A percentile compares a stretch with the other conserved stretches of the same genome.
phyloP scores from a whole-genome alignment of 2,888 invertebrate genomes.

The Clunio marinus region DNA sequence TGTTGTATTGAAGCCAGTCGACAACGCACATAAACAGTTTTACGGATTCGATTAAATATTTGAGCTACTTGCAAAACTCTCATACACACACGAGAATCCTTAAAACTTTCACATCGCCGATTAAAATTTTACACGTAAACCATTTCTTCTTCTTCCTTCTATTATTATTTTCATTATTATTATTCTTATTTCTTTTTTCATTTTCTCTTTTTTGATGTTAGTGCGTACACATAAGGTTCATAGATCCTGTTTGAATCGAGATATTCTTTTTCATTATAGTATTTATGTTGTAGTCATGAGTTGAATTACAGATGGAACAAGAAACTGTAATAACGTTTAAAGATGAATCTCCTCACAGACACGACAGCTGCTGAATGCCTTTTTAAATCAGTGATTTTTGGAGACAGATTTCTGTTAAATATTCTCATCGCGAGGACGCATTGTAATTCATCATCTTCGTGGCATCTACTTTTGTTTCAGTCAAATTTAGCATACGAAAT shows the following conservation, averaged over 20 bases:
- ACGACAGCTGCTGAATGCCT: slow-evolving; percentile 4
- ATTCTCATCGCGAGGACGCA: neutral
- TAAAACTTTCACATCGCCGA: too few species aligned
- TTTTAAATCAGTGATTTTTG: neutral
- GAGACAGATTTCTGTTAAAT: neutral
- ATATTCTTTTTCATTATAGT: neutral
- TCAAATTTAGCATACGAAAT: neutral
- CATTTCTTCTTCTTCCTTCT: too few species aligned
- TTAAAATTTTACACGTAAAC: too few species aligned
- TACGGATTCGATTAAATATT: slow-evolving; percentile 8
- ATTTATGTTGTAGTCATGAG: neutral
- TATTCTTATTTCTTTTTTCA: too few species aligned
- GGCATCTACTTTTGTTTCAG: neutral
- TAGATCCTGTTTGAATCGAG: slow-evolving; percentile 20
- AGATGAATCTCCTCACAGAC: neutral
- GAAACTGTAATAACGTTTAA: neutral
- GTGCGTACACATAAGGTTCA: too few species aligned
- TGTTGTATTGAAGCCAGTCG: slow-evolving; percentile 11
- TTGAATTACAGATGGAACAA: neutral
- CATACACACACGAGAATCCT: neutral
- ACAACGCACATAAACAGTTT: neutral
- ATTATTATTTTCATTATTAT: too few species aligned
- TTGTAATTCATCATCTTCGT: too few species aligned
- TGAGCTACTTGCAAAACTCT: slow-evolving; percentile 11
- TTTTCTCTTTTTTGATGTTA: too few species aligned